These are phyloP conservation scores for Poeciliopsis prolifica DNA, from an alignment of 2,113 vertebrate genomes.

Conservation along the genomic window DNA sequence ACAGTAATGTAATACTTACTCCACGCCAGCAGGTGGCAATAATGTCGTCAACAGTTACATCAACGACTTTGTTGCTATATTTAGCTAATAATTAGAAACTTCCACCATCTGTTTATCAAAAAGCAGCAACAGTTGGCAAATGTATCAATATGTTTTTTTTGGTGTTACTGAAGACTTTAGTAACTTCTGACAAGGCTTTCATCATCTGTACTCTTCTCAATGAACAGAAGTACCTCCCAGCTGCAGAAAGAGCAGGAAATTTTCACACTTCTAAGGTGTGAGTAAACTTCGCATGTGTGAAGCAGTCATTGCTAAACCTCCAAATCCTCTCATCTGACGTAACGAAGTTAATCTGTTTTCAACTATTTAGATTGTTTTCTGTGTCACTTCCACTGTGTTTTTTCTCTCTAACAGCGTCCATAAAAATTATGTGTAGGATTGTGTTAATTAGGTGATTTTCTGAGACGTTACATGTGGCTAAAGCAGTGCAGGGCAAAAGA, in stretches of 20 bases:
- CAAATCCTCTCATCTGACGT: background rate
- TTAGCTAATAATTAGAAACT: too few species aligned
- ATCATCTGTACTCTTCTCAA: background rate
- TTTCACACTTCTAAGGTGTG: background rate
- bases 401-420: background rate
- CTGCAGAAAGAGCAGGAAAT: background rate
- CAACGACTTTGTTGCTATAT: background rate
- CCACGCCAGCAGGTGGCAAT: background rate
- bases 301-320: background rate
- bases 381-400: background rate
- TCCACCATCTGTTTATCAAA: too few species aligned
- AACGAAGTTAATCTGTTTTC: background rate
- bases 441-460: background rate
- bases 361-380: background rate
- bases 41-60: background rate
- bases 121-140: too few species aligned
- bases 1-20: background rate
- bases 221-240: background rate
- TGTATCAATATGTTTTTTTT: too few species aligned
- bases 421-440: background rate
- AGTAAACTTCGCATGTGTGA: background rate
- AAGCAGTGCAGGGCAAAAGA: background rate
- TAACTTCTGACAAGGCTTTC: background rate
- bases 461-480: background rate
- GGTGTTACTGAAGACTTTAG: too few species aligned